Base-by-base conservation (phyloP, 2,113 vertebrate genomes). In the Clinocottus analis region DNA sequence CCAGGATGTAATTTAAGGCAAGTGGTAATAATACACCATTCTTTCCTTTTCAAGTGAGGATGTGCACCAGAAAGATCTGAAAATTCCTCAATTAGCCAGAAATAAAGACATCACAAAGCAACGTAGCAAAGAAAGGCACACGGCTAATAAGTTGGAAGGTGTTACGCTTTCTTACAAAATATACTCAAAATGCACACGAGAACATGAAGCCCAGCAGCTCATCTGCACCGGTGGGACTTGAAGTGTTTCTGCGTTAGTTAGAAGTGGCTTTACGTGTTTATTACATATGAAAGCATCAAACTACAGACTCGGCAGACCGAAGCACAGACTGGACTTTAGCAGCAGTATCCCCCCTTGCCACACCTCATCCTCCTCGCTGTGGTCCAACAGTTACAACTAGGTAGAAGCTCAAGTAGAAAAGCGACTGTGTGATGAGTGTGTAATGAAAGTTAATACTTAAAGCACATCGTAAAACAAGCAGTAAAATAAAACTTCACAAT, bases 401-500 rank as follows among this genome's bases (percentile, higher is more conserved):
- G 35, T 7, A 61, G 45, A 79, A 58, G 49, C 47, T 71, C 45
- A 77, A 72, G 56, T 25, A 78, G 59, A 77, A 77, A 90, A 88
- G 80, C 63, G 11, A 49, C 63, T 23, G 59, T 58, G 62, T 70
- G 64, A 58, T 59, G 71, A 53, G 49, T 60, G 61, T 69, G 79
- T 53, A 70, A 75, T 72, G 72, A 77, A 64, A 59, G 41, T 58
- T 39, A 82, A 67, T 82, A 85, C 37, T 84, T 70, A 87, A 71
- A 80, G 77, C 68, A 88, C 61, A 69, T 79, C 14, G 66, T 64
- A 75, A 79, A 90, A 82, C 55, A 82, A 60, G 68, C 81, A 72
- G 75, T 72, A 88, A 89, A 78, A 87, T 83, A 79, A 80, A 71
- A 78, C 35, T 77, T 83, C 70, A 87, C 69, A 82, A 85, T 66